Conservation (phyloP, 2,113 vertebrate genomes). For the Serinus canaria region DNA sequence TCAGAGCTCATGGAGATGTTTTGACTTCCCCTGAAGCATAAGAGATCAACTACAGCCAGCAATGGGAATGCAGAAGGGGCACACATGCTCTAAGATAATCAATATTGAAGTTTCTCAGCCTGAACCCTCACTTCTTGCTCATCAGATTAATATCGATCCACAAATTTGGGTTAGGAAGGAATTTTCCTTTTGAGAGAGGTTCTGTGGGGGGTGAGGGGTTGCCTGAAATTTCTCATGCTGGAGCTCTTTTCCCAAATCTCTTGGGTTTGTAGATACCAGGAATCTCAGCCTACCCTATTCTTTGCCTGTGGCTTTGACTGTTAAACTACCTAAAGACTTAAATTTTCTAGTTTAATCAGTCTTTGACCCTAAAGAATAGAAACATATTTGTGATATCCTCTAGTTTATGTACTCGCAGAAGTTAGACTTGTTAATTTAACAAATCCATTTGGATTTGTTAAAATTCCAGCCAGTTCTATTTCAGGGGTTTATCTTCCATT, state of each 20-base stretch:
- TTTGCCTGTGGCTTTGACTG: not conserved
- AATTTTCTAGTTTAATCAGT: not conserved
- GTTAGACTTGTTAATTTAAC: not conserved
- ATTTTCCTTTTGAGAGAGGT: not conserved
- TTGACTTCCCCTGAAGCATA: not conserved
- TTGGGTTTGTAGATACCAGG: not conserved
- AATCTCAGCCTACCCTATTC: not conserved
- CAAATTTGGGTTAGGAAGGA: not conserved
- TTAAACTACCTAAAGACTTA: not conserved
- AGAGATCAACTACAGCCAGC: not conserved
- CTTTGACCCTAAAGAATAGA: not conserved
- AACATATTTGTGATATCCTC: not conserved
- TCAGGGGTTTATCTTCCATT: not conserved
- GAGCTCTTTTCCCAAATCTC: not conserved
- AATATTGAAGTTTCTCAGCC: not conserved
- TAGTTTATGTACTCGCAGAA: not conserved
- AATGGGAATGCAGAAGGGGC: not conserved
- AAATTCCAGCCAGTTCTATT: not conserved
- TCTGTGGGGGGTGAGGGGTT: accelerated
- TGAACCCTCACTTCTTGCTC: not conserved
- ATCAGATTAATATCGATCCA: not conserved
- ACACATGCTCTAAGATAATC: not conserved
- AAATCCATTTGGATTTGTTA: not conserved
- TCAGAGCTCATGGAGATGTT: not conserved
- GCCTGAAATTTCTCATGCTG: not conserved